Evolutionary conservation across 1,140 invertebrate species (phyloP).

Genomic region (Lucilia sericata): DNA sequence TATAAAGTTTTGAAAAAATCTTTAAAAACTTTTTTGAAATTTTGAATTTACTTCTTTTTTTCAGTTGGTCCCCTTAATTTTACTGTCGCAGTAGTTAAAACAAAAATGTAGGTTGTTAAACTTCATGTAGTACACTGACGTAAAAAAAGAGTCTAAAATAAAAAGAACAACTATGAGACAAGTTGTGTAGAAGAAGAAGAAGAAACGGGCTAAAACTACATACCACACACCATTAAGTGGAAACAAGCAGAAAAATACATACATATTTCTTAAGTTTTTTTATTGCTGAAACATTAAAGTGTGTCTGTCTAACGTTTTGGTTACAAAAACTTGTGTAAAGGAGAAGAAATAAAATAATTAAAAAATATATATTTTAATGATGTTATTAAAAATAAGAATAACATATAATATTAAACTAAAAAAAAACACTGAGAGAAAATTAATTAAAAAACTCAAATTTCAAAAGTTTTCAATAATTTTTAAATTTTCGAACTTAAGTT

Average conservation of each 20-base stretch:
- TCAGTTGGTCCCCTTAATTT: not conserved
- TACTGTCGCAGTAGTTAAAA: not conserved
- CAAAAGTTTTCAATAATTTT: too few species aligned
- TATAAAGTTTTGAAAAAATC: too few species aligned
- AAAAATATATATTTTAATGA: not conserved
- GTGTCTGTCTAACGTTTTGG: not conserved
- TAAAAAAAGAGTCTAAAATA: not conserved
- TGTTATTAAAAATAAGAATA: not conserved
- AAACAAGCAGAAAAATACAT: not conserved
- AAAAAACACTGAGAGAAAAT: too few species aligned
- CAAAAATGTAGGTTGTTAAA: constrained; percentile 1
- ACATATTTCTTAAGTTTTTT: not conserved
- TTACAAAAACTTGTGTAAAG: not conserved
- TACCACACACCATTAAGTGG: not conserved
- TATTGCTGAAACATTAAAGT: not conserved
- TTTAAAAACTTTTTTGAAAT: not conserved
- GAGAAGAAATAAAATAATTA: not conserved
- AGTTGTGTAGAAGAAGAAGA: not conserved
- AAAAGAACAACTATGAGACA: not conserved
- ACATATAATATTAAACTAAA: too few species aligned
- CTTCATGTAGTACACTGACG: not conserved
- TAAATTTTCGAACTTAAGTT: too few species aligned
- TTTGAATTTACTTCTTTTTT: not conserved
- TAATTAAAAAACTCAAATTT: too few species aligned
- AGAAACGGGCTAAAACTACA: not conserved